Evolutionary conservation across 2,113 vertebrate genomes (phyloP).

Genomic region (Callionymus lyra): DNA sequence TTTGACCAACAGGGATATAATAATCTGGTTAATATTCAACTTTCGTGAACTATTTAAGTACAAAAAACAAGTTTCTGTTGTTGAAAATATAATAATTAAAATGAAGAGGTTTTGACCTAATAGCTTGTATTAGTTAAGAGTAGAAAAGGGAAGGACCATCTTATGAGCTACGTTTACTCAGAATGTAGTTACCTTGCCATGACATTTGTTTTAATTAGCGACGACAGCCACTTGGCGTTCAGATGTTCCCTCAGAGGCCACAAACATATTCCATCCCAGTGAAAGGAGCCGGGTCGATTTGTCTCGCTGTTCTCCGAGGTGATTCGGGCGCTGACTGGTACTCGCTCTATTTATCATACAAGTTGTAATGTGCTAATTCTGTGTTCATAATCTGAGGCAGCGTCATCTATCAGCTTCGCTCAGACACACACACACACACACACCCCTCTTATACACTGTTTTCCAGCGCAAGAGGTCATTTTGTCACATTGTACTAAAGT

Average conservation of each 20-base stretch:
- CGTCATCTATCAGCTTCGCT: conserved; percentile 86
- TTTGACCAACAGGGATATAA: no score
- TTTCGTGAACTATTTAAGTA: no score
- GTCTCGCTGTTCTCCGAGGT: conserved; percentile 35
- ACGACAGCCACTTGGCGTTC: no score
- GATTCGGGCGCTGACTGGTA: conserved; percentile 42
- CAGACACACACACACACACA: conserved; percentile 64
- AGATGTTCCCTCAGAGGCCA: neutral
- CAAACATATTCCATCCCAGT: conserved; percentile 10
- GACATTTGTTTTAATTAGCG: neutral
- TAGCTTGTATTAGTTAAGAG: no score
- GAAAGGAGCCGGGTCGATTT: conserved; percentile 41
- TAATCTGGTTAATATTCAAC: no score
- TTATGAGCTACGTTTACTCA: no score
- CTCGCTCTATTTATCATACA: conserved; percentile 73
- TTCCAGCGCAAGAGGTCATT: conserved; percentile 80
- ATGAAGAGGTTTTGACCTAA: no score
- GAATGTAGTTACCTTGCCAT: neutral
- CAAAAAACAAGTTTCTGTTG: no score
- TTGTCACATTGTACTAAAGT: conserved; percentile 84
- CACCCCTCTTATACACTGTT: conserved; percentile 55
- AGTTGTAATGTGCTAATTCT: conserved; percentile 75
- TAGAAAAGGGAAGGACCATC: no score
- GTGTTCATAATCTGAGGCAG: conserved; percentile 76
- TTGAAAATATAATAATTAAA: no score